A percentile compares a stretch with the other conserved stretches of the same genome.
These are phyloP conservation scores for Apaloderma vittatum DNA, from an alignment of 2,113 vertebrate species.

Conservation along the genomic window DNA sequence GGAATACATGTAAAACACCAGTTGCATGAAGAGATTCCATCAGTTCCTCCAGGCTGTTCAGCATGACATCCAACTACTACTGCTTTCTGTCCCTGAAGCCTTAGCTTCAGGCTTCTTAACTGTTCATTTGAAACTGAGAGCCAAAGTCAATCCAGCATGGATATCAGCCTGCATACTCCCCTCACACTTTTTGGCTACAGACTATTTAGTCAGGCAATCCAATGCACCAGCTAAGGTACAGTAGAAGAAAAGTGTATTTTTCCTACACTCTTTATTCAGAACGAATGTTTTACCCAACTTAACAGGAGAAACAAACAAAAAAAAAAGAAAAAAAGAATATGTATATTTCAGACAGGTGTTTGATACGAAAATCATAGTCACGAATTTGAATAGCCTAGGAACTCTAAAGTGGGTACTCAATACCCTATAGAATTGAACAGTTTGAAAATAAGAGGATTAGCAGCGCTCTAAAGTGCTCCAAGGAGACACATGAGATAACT, in stretches of 20 bases:
- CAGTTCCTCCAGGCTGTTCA: neutral
- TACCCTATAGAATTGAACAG: neutral
- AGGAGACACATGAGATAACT: neutral
- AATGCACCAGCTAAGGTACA: neutral
- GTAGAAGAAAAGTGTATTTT: neutral
- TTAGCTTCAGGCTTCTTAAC: neutral
- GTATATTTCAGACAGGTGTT: neutral
- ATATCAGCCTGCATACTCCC: neutral
- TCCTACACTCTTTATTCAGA: neutral
- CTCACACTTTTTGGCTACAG: neutral
- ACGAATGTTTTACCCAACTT: neutral
- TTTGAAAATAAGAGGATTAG: neutral
- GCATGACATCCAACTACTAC: neutral
- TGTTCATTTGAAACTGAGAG: neutral
- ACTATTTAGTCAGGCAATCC: neutral
- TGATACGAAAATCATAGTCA: neutral
- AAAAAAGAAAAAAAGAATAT: too few species aligned
- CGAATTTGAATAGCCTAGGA: neutral
- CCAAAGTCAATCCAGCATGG: neutral
- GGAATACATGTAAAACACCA: neutral
- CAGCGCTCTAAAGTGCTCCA: neutral
- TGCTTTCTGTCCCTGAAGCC: neutral
- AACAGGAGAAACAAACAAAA: neutral
- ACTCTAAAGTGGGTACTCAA: neutral
- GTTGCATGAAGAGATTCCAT: neutral